phyloP scores from a whole-genome alignment of 2,797 vertebrate species.

The Remorina albescens region DNA sequence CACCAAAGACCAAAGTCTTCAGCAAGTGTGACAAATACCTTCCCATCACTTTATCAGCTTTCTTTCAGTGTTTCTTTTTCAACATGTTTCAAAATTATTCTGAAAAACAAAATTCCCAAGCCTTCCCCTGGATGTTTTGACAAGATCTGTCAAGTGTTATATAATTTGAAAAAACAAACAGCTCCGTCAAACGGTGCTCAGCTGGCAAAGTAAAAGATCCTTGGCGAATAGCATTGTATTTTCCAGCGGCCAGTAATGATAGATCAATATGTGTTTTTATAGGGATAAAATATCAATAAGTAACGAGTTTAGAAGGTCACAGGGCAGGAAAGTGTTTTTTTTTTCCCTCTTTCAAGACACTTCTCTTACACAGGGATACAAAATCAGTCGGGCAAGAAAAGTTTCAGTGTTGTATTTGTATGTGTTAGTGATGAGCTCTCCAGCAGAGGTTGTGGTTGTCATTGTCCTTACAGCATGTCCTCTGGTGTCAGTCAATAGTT shows the following conservation, averaged over 20 bases:
- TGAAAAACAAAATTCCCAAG: too few species aligned
- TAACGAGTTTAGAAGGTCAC: not conserved
- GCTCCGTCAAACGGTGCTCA: too few species aligned
- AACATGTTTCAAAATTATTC: not conserved
- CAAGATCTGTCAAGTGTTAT: not conserved
- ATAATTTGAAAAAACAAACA: not conserved
- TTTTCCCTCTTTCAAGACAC: not conserved
- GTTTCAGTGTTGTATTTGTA: not conserved
- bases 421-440: not conserved
- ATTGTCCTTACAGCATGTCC: constrained; percentile 71
- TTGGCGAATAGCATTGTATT: not conserved
- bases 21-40: too few species aligned
- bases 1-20: too few species aligned
- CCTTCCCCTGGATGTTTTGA: not conserved
- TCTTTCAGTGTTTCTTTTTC: too few species aligned
- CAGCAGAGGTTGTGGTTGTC: constrained; percentile 12
- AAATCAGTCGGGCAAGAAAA: not conserved
- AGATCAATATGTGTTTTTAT: not conserved
- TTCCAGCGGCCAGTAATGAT: not conserved
- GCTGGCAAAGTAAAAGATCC: not conserved
- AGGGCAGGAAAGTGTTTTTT: not conserved
- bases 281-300: not conserved
- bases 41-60: too few species aligned
- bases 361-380: not conserved
- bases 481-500: constrained; percentile 75